Evolutionary conservation across 2,797 vertebrate species (phyloP).

Genomic region (Vultur gryphus): DNA sequence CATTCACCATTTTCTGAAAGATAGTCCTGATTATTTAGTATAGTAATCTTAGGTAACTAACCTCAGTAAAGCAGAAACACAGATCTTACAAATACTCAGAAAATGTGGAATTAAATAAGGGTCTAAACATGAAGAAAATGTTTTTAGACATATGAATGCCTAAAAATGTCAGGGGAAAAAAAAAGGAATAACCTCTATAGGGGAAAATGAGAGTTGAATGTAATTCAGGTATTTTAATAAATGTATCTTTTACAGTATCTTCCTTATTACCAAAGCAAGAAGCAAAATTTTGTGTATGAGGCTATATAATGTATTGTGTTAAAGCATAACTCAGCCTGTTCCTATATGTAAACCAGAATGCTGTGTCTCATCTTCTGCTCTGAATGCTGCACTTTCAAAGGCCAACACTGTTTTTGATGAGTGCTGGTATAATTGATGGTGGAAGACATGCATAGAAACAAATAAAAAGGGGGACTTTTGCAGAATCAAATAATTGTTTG

Average conservation of each 20-base stretch:
- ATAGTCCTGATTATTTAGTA: neutral
- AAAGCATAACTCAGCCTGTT: neutral
- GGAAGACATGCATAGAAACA: neutral
- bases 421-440: neutral
- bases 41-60: neutral
- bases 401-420: neutral
- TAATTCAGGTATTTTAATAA: neutral
- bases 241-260: neutral
- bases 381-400: neutral
- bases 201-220: neutral
- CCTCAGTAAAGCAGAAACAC: neutral
- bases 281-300: neutral
- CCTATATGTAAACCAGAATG: neutral
- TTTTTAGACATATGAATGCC: neutral
- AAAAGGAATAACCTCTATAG: neutral
- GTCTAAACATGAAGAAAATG: neutral
- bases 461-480: neutral
- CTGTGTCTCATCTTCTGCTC: neutral
- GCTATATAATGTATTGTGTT: neutral
- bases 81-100: neutral
- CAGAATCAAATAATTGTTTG: neutral
- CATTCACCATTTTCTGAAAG: neutral
- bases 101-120: neutral
- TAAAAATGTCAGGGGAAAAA: neutral
- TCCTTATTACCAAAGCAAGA: neutral